phyloP scores from a whole-genome alignment of 92 coral and sea anemone genomes.

The Pocillopora grandis region DNA sequence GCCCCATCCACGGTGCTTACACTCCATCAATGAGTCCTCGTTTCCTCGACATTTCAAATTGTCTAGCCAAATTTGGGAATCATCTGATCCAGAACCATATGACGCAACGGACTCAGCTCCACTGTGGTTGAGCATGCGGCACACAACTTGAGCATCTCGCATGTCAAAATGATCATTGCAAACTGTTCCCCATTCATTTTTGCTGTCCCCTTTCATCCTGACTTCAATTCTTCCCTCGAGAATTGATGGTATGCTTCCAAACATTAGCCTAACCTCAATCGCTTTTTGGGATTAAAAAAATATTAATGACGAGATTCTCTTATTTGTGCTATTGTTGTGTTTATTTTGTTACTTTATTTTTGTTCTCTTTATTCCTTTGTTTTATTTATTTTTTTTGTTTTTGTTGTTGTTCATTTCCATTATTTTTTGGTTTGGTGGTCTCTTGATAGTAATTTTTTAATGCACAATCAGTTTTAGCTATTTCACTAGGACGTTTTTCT shows the following conservation, averaged over 20 bases:
- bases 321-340: too few species aligned
- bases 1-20: constrained; percentile 68
- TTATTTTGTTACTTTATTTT: too few species aligned
- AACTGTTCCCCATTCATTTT: constrained; percentile 32
- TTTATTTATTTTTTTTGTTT: too few species aligned
- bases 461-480: too few species aligned
- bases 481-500: too few species aligned
- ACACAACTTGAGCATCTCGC: constrained; percentile 36
- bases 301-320: background rate
- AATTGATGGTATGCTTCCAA: background rate
- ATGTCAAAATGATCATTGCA: constrained; percentile 43
- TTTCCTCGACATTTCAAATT: constrained; percentile 65
- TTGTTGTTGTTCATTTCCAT: too few species aligned
- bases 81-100: constrained; percentile 7
- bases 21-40: constrained; percentile 57
- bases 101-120: background rate
- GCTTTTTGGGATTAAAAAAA: background rate
- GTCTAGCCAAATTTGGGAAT: constrained; percentile 31
- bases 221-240: constrained; percentile 33
- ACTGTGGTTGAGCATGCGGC: constrained; percentile 29
- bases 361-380: too few species aligned
- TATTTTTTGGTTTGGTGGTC: too few species aligned
- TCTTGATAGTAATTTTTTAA: too few species aligned
- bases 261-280: constrained; percentile 26
- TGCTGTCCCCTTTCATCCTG: background rate